phyloP scores from a whole-genome alignment of 2,797 vertebrate genomes.

The Schizothorax lantsangensis region DNA sequence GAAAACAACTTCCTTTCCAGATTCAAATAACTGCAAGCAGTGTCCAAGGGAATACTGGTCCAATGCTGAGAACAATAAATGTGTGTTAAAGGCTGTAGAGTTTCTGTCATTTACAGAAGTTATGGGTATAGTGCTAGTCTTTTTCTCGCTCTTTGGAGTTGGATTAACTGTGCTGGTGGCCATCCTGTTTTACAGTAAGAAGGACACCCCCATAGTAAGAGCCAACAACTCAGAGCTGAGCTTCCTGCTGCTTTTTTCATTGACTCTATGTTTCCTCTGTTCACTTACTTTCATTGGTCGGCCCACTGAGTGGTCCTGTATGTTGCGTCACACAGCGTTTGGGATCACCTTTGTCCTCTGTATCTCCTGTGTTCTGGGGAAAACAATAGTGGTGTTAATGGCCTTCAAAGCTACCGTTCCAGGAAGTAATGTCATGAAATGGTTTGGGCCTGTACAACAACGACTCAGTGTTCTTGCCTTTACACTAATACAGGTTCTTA shows the following conservation, averaged over 20 bases:
- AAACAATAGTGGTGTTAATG: slow-evolving; percentile 78
- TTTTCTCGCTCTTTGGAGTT: slow-evolving; percentile 74
- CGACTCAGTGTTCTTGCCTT: slow-evolving; percentile 73
- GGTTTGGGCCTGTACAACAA: slow-evolving; percentile 77
- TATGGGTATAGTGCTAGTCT: slow-evolving; percentile 70
- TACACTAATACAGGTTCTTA: slow-evolving; percentile 67
- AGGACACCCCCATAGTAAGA: slow-evolving; percentile 73
- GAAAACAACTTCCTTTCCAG: slow-evolving; percentile 70
- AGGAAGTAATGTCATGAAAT: slow-evolving; percentile 74
- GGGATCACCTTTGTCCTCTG: slow-evolving; percentile 79
- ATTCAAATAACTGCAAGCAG: slow-evolving; percentile 76
- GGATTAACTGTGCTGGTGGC: slow-evolving; percentile 66
- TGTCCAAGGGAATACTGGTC: slow-evolving; percentile 76
- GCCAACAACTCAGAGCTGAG: slow-evolving; percentile 80
- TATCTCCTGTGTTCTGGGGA: slow-evolving; percentile 77
- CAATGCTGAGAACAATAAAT: slow-evolving; percentile 73
- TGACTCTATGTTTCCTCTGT: slow-evolving; percentile 64
- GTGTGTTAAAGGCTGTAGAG: slow-evolving; percentile 73
- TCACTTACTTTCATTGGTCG: slow-evolving; percentile 75
- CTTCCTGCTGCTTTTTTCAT: slow-evolving; percentile 63
- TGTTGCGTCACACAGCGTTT: slow-evolving; percentile 65
- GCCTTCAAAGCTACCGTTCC: slow-evolving; percentile 74
- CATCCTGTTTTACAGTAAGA: slow-evolving; percentile 70
- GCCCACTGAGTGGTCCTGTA: slow-evolving; percentile 77
- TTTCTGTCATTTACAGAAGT: slow-evolving; percentile 73